Conservation (phyloP, 64 coral and sea anemone genomes). For the Montipora cactus region DNA sequence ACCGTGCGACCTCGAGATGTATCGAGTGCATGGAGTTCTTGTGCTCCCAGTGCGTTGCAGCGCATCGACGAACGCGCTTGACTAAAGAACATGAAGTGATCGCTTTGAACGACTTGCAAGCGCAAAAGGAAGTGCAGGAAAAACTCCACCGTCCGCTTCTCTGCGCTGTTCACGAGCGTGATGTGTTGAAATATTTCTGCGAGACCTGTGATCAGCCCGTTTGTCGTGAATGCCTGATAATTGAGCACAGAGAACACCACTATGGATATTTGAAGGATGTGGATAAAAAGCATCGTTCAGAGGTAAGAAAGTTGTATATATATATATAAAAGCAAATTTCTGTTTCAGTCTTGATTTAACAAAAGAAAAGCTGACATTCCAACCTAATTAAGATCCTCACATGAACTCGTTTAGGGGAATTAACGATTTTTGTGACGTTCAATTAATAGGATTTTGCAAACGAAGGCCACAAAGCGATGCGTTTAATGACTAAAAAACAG, state of each 20-base stretch:
- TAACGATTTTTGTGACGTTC: too few species aligned
- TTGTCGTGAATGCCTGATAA: constrained; percentile 95
- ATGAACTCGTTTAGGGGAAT: too few species aligned
- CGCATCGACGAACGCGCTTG: constrained; percentile 83
- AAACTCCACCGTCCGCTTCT: constrained; percentile 88
- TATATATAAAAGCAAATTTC: too few species aligned
- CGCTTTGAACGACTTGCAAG: constrained; percentile 84
- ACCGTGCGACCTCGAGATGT: constrained; percentile 79
- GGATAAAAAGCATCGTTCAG: constrained; percentile 93
- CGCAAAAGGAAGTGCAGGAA: constrained; percentile 79
- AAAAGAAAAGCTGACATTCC: too few species aligned
- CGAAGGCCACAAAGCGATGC: too few species aligned
- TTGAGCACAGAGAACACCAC: constrained; percentile 92
- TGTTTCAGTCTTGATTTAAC: neutral
- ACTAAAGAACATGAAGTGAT: constrained; percentile 98
- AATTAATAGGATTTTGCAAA: too few species aligned
- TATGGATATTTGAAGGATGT: constrained; percentile 98
- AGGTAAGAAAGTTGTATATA: constrained; percentile 32
- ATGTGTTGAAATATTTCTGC: constrained; percentile 95
- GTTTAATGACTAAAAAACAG: too few species aligned
- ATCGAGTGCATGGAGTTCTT: constrained; percentile 98
- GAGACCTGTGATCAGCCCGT: constrained; percentile 95
- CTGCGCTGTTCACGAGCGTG: constrained; percentile 83
- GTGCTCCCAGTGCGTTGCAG: constrained; percentile 87
- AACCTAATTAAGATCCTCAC: too few species aligned